Conservation (phyloP, 2,797 vertebrate genomes). For the Pyrocephalus nanus region DNA sequence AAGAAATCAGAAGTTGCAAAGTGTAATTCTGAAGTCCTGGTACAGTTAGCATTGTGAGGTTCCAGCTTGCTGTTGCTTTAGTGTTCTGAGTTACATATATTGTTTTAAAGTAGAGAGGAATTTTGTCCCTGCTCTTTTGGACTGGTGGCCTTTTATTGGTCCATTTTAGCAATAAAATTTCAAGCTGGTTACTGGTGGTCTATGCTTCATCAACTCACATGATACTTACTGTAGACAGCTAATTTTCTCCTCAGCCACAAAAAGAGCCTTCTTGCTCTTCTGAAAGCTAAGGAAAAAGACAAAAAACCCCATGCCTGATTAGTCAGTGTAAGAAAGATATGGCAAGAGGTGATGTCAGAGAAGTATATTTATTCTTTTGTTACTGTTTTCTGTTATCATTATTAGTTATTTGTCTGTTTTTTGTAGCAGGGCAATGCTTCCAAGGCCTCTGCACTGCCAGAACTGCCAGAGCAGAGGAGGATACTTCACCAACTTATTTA, state of each 20-base stretch:
- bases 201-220: fast-evolving
- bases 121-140: background rate
- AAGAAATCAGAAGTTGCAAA: background rate
- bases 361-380: background rate
- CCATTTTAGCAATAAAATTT: background rate
- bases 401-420: background rate
- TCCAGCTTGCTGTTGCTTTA: background rate
- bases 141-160: background rate
- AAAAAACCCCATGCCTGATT: background rate
- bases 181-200: background rate
- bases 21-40: background rate
- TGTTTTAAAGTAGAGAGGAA: background rate
- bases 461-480: background rate
- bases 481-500: background rate
- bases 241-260: background rate
- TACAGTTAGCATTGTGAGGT: background rate
- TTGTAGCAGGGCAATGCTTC: background rate
- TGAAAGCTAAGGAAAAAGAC: background rate
- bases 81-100: background rate
- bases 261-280: background rate
- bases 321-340: background rate
- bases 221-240: background rate
- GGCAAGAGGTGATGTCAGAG: background rate
- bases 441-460: background rate
- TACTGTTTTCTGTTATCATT: background rate